Conservation (phyloP, 2,888 invertebrate genomes). For the Phorcus lineatus region DNA sequence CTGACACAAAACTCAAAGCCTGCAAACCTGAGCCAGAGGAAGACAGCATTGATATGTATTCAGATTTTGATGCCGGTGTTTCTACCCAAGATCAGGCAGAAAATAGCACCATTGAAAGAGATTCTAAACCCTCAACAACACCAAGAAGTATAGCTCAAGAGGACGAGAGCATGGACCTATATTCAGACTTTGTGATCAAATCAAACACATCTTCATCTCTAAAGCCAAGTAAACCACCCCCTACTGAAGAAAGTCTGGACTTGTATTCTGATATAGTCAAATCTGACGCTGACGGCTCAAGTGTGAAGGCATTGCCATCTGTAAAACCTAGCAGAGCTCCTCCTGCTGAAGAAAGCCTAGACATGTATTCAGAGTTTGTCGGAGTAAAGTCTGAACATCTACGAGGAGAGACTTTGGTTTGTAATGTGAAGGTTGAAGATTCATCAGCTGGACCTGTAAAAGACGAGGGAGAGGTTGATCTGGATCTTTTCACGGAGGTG, state of each 20-base stretch:
- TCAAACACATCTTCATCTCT: neutral
- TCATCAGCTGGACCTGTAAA: neutral
- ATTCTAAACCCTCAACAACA: too few relatives aligned
- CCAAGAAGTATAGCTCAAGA: too few relatives aligned
- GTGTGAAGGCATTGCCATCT: neutral
- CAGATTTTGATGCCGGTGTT: too few relatives aligned
- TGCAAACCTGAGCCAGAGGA: neutral
- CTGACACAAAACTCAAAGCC: too few relatives aligned
- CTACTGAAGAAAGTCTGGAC: neutral
- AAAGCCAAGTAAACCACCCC: neutral
- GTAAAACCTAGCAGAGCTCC: neutral
- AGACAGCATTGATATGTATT: constrained; percentile 8
- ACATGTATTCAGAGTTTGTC: constrained; percentile 52
- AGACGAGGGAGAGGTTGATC: neutral
- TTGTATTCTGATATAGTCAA: neutral
- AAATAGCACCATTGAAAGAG: too few relatives aligned
- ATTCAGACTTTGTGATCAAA: neutral
- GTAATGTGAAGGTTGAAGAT: neutral
- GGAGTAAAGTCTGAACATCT: constrained; percentile 38
- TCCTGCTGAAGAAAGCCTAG: constrained; percentile 37
- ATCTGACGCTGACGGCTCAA: constrained; percentile 14
- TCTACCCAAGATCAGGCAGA: too few relatives aligned
- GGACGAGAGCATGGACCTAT: neutral
- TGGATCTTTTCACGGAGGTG: constrained; percentile 9
- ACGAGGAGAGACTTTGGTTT: neutral